Percentiles rank a stretch among this genome's conserved stretches.
Evolutionary conservation across 2,113 vertebrate species (phyloP).

Genomic region (Vanacampus margaritifer): DNA sequence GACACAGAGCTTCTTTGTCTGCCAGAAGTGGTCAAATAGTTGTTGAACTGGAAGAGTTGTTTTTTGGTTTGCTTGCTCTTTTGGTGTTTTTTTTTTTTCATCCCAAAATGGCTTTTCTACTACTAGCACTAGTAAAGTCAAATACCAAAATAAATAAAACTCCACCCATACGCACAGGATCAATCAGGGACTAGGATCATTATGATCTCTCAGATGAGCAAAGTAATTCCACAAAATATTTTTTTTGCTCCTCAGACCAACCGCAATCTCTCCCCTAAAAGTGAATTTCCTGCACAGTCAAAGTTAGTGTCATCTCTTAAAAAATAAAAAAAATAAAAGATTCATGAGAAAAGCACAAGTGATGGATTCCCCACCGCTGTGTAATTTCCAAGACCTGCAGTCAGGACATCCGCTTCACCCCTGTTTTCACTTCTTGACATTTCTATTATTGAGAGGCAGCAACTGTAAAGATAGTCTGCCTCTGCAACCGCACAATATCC

Average conservation of each 20-base stretch:
- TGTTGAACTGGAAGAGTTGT: neutral
- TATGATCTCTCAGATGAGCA: too few relatives aligned
- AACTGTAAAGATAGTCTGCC: slow-evolving; percentile 46
- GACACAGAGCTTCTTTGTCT: neutral
- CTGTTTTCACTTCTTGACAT: slow-evolving; percentile 46
- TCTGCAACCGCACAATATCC: slow-evolving; percentile 51
- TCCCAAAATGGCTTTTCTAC: too few relatives aligned
- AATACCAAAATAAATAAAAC: too few relatives aligned
- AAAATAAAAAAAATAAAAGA: slow-evolving; percentile 3
- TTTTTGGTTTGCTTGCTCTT: too few relatives aligned
- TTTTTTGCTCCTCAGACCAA: too few relatives aligned
- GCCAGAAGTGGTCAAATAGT: neutral
- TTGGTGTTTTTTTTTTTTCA: too few relatives aligned
- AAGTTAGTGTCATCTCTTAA: slow-evolving; percentile 44
- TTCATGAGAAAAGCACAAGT: slow-evolving; percentile 52
- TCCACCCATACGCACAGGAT: too few relatives aligned
- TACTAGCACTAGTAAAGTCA: too few relatives aligned
- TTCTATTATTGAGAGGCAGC: slow-evolving; percentile 68
- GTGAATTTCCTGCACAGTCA: slow-evolving; percentile 23
- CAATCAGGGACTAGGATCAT: too few relatives aligned
- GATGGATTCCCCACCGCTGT: slow-evolving; percentile 59
- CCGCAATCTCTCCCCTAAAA: neutral
- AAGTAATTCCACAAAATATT: too few relatives aligned
- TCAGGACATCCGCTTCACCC: slow-evolving; percentile 25
- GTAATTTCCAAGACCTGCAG: slow-evolving; percentile 60